Conservation (phyloP, 2,888 invertebrate species). For the Ectropis crepuscularia region DNA sequence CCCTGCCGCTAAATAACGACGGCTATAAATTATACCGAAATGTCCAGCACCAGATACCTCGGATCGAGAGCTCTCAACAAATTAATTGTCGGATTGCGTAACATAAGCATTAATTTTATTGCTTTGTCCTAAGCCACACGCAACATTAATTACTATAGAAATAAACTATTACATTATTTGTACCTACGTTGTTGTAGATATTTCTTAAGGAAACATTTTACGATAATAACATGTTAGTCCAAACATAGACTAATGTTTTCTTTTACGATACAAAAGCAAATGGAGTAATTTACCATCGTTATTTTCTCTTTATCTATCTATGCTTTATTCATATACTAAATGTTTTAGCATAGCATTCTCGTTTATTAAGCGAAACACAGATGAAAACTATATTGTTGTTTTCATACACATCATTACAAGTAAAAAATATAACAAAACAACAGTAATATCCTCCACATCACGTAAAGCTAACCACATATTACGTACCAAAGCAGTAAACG, state of each 20-base stretch:
- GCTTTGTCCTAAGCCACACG: conserved; percentile 18
- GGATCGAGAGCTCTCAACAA: conserved; percentile 47
- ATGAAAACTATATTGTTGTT: too few species aligned
- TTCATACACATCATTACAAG: too few species aligned
- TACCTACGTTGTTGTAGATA: background rate
- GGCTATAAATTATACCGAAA: conserved; percentile 60
- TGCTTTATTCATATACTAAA: too few species aligned
- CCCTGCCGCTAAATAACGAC: conserved; percentile 56
- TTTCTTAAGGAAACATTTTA: background rate
- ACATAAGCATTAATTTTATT: conserved; percentile 24
- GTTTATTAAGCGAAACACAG: too few species aligned
- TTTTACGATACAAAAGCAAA: too few species aligned
- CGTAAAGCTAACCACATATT: conserved; percentile 21
- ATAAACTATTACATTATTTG: background rate
- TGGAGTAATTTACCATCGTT: too few species aligned
- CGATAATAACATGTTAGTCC: too few species aligned
- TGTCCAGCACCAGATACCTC: conserved; percentile 49
- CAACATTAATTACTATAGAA: background rate
- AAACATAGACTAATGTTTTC: too few species aligned
- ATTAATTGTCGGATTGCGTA: conserved; percentile 51
- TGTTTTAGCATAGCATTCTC: too few species aligned
- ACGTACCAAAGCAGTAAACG: conserved; percentile 21
- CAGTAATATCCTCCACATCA: conserved; percentile 17
- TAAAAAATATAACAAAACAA: conserved; percentile 1
- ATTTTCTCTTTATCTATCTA: too few species aligned